Percentiles rank a stretch among this genome's conserved stretches.
Conservation (phyloP, 2,888 invertebrate species). For the Cheilosia soror region DNA sequence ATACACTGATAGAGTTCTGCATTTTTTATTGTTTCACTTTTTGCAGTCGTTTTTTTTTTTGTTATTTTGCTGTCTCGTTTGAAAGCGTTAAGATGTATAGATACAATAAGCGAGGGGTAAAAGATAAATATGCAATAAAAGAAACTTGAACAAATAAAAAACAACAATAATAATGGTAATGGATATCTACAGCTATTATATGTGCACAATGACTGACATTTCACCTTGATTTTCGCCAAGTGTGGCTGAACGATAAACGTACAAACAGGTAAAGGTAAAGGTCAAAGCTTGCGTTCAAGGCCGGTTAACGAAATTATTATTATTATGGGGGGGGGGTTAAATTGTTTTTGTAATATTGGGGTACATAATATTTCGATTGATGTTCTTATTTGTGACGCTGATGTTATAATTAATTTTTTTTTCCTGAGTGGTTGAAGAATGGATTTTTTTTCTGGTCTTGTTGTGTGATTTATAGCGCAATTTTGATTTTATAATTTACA, state of each 20-base stretch:
- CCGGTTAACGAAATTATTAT: conserved; percentile 44
- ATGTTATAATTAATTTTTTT: conserved; percentile 4
- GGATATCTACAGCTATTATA: background rate
- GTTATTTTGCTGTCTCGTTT: background rate
- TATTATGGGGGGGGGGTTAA: too few species aligned
- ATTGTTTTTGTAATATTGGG: conserved; percentile 1
- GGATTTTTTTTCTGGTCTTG: conserved; percentile 2
- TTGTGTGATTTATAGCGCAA: conserved; percentile 22
- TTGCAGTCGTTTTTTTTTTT: background rate
- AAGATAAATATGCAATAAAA: conserved; percentile 10
- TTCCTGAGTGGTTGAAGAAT: background rate
- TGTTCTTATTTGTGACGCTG: conserved; percentile 5
- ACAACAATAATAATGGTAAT: background rate
- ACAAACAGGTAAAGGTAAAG: conserved; percentile 43
- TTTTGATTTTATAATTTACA: conserved; percentile 30
- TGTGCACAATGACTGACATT: conserved; percentile 40
- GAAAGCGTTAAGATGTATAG: conserved; percentile 2
- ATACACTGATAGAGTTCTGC: conserved; percentile 1
- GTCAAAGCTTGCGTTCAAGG: conserved; percentile 69
- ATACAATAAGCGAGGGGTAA: background rate
- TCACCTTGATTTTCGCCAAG: conserved; percentile 65
- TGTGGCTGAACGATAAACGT: conserved; percentile 62
- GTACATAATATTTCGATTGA: conserved; percentile 6
- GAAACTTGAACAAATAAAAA: conserved; percentile 3
- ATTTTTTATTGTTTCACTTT: conserved; percentile 8